Percentiles rank a stretch among this genome's conserved stretches.
Evolutionary conservation across 2,113 vertebrate species (phyloP).

Genomic region (Sporophila hypoxantha): DNA sequence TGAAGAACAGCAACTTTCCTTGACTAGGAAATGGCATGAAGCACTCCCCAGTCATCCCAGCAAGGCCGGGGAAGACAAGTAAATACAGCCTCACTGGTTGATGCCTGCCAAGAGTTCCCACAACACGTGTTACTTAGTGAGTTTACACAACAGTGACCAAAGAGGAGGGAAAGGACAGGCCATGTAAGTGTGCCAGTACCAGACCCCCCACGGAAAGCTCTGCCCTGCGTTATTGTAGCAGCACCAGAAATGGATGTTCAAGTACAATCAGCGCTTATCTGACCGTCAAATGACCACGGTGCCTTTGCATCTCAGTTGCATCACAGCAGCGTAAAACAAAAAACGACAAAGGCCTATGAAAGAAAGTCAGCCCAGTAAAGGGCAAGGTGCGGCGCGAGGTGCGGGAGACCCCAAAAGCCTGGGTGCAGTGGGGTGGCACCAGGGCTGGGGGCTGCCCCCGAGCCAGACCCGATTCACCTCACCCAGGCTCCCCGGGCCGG

Average conservation of each 20-base stretch:
- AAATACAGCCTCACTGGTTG: neutral
- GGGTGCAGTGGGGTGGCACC: neutral
- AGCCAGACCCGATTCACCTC: neutral
- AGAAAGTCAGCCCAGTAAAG: neutral
- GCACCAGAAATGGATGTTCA: neutral
- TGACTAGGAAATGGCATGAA: neutral
- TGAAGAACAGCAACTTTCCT: neutral
- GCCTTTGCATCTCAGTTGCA: neutral
- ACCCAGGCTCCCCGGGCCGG: neutral
- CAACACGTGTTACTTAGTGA: neutral
- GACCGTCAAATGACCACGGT: neutral
- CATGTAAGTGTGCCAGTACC: neutral
- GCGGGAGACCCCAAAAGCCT: neutral
- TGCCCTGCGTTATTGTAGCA: neutral
- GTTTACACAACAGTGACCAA: neutral
- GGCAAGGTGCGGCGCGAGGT: neutral
- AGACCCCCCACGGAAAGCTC: neutral
- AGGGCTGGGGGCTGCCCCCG: neutral
- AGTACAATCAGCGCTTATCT: neutral
- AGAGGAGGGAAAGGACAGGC: neutral
- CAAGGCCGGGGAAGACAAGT: neutral
- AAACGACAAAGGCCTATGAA: constrained; percentile 11
- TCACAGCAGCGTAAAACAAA: neutral
- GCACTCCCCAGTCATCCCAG: neutral
- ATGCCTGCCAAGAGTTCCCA: neutral